Percentiles rank a stretch among this genome's conserved stretches.
phyloP scores from a whole-genome alignment of 2,888 invertebrate genomes.

The Rhabditoides inermis region DNA sequence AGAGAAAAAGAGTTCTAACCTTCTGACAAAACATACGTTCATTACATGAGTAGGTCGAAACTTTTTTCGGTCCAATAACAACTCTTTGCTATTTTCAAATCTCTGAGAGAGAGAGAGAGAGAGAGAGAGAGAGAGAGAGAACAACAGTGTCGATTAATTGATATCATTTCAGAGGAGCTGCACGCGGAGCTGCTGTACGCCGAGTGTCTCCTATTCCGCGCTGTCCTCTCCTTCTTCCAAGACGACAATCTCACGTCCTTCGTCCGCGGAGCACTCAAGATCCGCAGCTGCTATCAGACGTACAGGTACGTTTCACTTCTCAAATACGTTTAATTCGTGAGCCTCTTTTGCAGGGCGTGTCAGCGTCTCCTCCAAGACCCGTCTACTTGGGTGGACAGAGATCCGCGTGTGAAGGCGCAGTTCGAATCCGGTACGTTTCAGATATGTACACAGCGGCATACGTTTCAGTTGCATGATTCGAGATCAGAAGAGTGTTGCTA shows the following conservation, averaged over 20 bases:
- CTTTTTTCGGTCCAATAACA: too few relatives aligned
- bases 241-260: constrained; percentile 87
- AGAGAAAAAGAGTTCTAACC: too few relatives aligned
- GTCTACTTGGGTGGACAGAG: constrained; percentile 58
- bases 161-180: constrained; percentile 41
- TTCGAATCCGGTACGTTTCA: constrained; percentile 59
- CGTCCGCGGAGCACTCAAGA: constrained; percentile 83
- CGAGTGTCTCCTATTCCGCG: constrained; percentile 76
- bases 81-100: neutral
- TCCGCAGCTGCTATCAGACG: constrained; percentile 77
- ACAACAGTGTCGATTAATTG: neutral
- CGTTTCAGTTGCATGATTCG: too few relatives aligned
- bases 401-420: constrained; percentile 46
- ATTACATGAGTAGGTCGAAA: neutral
- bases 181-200: constrained; percentile 93
- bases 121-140: constrained; percentile 1
- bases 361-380: constrained; percentile 71
- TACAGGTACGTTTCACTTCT: constrained; percentile 67
- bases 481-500: too few relatives aligned
- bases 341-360: constrained; percentile 68
- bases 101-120: constrained; percentile 55
- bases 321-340: too few relatives aligned
- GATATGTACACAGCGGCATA: too few relatives aligned
- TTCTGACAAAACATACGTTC: too few relatives aligned
- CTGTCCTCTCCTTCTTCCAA: constrained; percentile 82